Base-by-base conservation (phyloP, 2,113 vertebrate genomes). In the Fukomys damarensis region DNA sequence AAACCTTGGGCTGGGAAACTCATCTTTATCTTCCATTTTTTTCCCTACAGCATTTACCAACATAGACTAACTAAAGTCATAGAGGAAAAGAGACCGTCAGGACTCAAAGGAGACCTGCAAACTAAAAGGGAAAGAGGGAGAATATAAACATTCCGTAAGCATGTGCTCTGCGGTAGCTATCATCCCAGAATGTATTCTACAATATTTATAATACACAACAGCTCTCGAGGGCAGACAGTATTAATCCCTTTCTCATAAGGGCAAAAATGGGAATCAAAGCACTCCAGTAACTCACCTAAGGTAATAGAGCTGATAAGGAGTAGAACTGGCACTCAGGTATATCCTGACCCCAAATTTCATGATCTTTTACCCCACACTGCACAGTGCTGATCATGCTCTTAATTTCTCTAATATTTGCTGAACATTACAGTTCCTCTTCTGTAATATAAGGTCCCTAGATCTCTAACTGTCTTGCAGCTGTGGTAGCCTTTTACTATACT, bases 201-300 rank as follows among this genome's bases (percentile, higher is more conserved):
- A 26, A 86, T 56, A 79, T 43, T 94, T 38, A 61, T 70, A 93
- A 66, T n/a, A 58, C 49, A 72, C 12, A n/a, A 26, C 16, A 59
- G 32, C 26, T n/a, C 58, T 38, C 28, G 41, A 22, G 65, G 4
- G 17, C 12, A 88, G 24, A 82, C 17, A 49, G 32, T 28, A 38
- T 87, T 46, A 88, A 93, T 54, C 3, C 24, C 30, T 89, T 61
- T 94, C 76, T 88, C 59, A 66, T 43, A 38, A 94, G 30, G n/a
- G 80, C 14, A 20, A 68, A 89, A 83, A 56, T 56, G 38, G 38
- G 35, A 35, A 80, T 65, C 41, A 65, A 79, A 58, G 61, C 80
- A 14, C 3, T 83, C 68, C 80, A 41, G 12, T 61, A 66, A 79
- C 17, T 46, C 82, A 8, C 46, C 56, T 74, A 84, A 70, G 30